Base-by-base conservation (phyloP, 2,888 invertebrate genomes). In the Pardosa pseudoannulata region DNA sequence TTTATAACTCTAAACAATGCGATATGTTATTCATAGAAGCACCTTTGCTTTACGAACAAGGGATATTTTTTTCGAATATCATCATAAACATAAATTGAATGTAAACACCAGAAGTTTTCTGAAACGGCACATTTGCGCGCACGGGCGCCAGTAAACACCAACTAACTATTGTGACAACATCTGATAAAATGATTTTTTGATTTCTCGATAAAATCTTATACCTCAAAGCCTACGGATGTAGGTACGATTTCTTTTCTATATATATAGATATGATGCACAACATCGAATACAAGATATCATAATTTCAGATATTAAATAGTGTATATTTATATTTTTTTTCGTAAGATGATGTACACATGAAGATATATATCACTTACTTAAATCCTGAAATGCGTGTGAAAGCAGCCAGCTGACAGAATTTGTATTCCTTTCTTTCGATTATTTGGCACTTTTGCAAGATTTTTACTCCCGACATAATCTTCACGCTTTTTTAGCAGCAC, bases 181-280 rank as follows among this genome's bases (percentile, higher is more conserved):
- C 9, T 36, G 36, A 7, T 36, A 36, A 36, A 36, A 9, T 36
- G 36, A 36, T 36, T 36, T 36, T 36, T 36, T 36, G 36, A 36
- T 7, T 36, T n/a, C n/a, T n/a, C n/a, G n/a, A n/a, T 7, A 36
- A 36, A 36, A 36, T 36, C 36, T 7, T 19, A 23, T 56, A 16
- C 1, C 23, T 5, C 56, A 16, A 56, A 23, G 5, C 56, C 19
- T 56, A 56, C 23, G 1, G 23, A 56, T 56, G 56, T 56, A 56
- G 56, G 19, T 56, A 56, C 56, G 1, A 16, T n/a, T n/a, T 23
- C 5, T 5, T 2, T 23, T 56, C n/a, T 56, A 23, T 56, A 23
- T 56, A 56, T 23, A 56, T 56, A 23, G n/a, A 23, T 56, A 56
- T 23, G 56, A 56, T 56, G 56, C 56, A 56, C 23, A 56, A 56